Evolutionary conservation across 2,888 invertebrate genomes (phyloP).

Genomic region (Pyrrhosoma nymphula): DNA sequence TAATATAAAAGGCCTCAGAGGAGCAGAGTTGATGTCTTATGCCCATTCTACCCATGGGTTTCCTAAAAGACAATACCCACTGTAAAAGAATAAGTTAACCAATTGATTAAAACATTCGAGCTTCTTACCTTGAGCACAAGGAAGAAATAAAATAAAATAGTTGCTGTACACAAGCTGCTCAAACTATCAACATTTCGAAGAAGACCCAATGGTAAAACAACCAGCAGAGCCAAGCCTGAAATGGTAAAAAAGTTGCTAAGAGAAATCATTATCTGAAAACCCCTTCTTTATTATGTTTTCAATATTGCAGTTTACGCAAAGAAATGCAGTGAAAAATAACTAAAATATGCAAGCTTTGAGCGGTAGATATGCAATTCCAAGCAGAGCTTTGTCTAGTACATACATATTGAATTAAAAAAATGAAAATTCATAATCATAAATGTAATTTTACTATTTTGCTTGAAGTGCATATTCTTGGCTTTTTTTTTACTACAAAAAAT

Average conservation of each 20-base stretch:
- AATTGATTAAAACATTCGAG: background rate
- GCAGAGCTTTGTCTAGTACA: too few relatives aligned
- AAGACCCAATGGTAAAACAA: conserved; percentile 93
- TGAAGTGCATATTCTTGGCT: too few relatives aligned
- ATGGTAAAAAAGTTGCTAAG: conserved; percentile 51
- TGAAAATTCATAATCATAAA: too few relatives aligned
- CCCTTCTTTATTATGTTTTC: background rate
- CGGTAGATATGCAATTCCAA: too few relatives aligned
- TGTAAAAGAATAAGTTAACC: too few relatives aligned
- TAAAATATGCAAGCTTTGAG: background rate
- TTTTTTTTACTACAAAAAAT: too few relatives aligned
- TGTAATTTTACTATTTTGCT: too few relatives aligned
- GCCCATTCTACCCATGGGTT: too few relatives aligned
- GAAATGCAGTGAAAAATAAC: background rate
- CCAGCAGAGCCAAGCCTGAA: conserved; percentile 84
- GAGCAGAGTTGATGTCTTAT: too few relatives aligned
- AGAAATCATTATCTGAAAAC: background rate
- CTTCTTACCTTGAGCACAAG: conserved; percentile 89
- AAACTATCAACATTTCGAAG: conserved; percentile 94
- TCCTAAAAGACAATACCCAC: too few relatives aligned
- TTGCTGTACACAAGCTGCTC: conserved; percentile 91
- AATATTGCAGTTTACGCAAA: background rate
- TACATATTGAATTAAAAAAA: too few relatives aligned
- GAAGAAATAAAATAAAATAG: conserved; percentile 94
- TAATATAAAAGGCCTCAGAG: too few relatives aligned